Evolutionary conservation across 1,140 invertebrate genomes (phyloP), one percentile per base, ranked within the genome.

Genomic region (Drosophila mojavensis): DNA sequence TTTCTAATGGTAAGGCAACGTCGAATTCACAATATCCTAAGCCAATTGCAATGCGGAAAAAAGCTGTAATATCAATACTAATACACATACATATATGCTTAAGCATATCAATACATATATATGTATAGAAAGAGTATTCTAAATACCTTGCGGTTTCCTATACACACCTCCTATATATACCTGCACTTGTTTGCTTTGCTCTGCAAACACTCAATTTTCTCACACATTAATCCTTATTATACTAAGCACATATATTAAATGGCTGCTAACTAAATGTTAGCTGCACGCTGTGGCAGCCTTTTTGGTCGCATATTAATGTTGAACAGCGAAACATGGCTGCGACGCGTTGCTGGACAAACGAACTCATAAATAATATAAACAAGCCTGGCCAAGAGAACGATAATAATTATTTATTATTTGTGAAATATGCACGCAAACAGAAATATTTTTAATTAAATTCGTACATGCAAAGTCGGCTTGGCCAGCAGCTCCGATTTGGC

Each of bases 391-490:
- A 50, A 63, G 56, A 67, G 55, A 72, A 75, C 66, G 76, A 83
- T 89, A 86, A 79, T 83, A 82, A 86, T 86, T 86, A 83, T 88
- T 86, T 85, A 85, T 85, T 86, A 89, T 86, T 86, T 86, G 82
- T 86, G 83, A 86, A 88, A 86, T 83, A 89, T 86, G 84, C 83
- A 86, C 84, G 83, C 83, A 89, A 86, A 75, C 66, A 61, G 67
- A 72, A 39, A 39, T 39, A 53, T 79, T 88, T 86, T 86, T 86
- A 86, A 86, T 86, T 86, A 86, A 86, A 86, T 88, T 89, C 84
- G 83, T 88, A 86, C 83, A 86, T 86, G 83, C 83, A 86, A 79
- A 79, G 83, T 51, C 82, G 56, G 61, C 60, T 62, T 36, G 30
- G 68, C 56, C 33, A 68, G 33, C 39, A 36, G 63, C 61, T 62